These are phyloP conservation scores for Knipowitschia caucasica DNA, from an alignment of 2,797 vertebrate genomes.

Conservation along the genomic window DNA sequence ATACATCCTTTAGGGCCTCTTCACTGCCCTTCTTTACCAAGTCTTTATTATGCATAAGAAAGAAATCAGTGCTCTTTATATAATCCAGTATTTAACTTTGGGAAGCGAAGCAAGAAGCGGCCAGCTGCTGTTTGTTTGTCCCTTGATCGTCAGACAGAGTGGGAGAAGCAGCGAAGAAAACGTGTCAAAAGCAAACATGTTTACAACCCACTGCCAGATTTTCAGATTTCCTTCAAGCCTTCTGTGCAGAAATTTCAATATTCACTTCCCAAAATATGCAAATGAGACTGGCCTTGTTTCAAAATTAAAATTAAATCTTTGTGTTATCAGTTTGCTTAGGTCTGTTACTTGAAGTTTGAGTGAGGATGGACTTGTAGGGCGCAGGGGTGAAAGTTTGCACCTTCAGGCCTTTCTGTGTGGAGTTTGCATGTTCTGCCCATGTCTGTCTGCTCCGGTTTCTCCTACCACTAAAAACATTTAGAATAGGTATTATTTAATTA, in stretches of 20 bases:
- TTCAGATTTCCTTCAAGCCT: conserved; percentile 5
- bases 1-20: conserved; percentile 40
- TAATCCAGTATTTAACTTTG: too few species aligned
- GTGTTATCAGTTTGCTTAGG: neutral
- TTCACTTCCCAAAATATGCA: neutral
- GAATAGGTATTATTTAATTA: neutral
- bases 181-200: conserved; percentile 35
- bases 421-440: too few species aligned
- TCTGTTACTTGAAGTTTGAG: neutral
- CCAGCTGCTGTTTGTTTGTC: conserved; percentile 17
- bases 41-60: conserved; percentile 13
- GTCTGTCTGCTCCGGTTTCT: too few species aligned
- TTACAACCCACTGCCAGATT: conserved; percentile 28
- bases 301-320: neutral
- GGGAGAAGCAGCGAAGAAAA: conserved; percentile 11
- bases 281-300: neutral
- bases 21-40: conserved; percentile 50
- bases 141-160: conserved; percentile 8
- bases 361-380: too few species aligned
- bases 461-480: too few species aligned
- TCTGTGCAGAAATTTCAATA: conserved; percentile 11
- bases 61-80: too few species aligned
- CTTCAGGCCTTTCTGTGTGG: too few species aligned
- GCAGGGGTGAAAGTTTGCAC: too few species aligned
- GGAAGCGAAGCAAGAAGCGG: conserved; percentile 10